Conservation (phyloP, 2,113 vertebrate genomes). For the Phylloscopus whistleri region DNA sequence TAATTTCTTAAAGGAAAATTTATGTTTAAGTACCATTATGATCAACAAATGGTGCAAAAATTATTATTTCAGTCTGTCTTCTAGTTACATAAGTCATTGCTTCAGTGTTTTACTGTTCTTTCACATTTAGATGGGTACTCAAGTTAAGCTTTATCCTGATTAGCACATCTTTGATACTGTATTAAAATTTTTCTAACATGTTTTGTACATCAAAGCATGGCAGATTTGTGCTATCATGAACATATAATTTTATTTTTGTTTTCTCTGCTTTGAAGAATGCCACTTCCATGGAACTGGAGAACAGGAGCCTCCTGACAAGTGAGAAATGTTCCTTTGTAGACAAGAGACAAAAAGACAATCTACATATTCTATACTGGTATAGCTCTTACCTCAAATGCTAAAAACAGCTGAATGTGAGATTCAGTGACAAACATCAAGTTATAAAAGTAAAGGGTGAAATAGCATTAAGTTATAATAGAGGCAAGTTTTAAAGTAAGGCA, state of each 20-base stretch:
- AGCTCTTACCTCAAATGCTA: constrained; percentile 65
- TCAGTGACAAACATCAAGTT: constrained; percentile 10
- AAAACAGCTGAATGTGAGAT: constrained; percentile 39
- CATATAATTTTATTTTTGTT: neutral
- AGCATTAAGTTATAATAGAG: neutral
- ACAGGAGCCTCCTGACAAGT: constrained; percentile 53
- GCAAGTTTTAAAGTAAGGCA: neutral
- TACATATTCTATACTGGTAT: neutral
- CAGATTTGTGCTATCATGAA: neutral
- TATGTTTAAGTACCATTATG: neutral
- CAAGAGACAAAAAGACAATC: constrained; percentile 27
- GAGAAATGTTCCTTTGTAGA: constrained; percentile 41
- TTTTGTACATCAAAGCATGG: constrained; percentile 45
- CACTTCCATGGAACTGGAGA: constrained; percentile 20
- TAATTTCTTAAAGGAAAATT: neutral
- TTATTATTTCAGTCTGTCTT: neutral
- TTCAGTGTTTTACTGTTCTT: neutral
- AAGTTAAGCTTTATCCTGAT: constrained; percentile 60
- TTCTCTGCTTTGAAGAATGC: constrained; percentile 49
- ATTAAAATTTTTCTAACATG: constrained; percentile 20
- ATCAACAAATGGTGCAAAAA: neutral
- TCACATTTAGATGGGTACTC: constrained; percentile 45
- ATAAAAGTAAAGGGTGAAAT: constrained; percentile 23
- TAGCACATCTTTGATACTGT: constrained; percentile 51
- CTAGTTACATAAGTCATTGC: neutral